Evolutionary conservation across 2,113 vertebrate species (phyloP), one percentile per base, ranked within the genome.

Genomic region (Notothenia coriiceps): DNA sequence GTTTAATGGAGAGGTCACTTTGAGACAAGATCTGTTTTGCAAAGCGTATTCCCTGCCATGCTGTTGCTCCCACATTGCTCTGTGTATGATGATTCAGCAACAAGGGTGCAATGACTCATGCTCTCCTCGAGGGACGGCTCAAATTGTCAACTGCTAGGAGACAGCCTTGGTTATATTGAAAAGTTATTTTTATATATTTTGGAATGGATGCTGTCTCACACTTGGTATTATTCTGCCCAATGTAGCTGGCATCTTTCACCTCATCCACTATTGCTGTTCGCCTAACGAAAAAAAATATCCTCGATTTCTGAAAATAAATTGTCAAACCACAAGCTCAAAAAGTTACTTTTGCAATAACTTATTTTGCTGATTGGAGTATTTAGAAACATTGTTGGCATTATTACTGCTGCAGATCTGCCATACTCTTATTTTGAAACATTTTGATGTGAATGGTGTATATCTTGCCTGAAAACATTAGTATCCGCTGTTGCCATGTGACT

Each of bases 321-420:
- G 4, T 68, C 14, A 35, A 44, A 50, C 2, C 17, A 56, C 22
- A 59, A 62, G 49, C 55, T 1, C 52, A 5, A n/a, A 54, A 62
- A 49, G 12, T 49, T 51, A 22, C 13, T n/a, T 80, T 51, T 20
- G 18, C 62, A 8, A 43, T 33, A 64, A 66, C 13, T 4, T 80
- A 3, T 15, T 82, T 49, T 60, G 35, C 54, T 76, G 17, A 70
- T n/a, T 43, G 18, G 0, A 64, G 35, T 20, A 43, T 66, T 74
- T 71, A 17, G 20, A 60, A 80, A 46, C 0, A n/a, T 20, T 1
- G 6, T 60, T 51, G 20, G 54, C 49, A 70, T 57, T 63, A n/a
- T 54, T 60, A 25, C 44, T 18, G 4, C 49, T 56, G 17, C 55
- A 61, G 3, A 60, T 12, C 12, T 20, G 40, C 67, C 49, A 43